phyloP scores from a whole-genome alignment of 2,113 vertebrate species.

The Hepsetus odoe region DNA sequence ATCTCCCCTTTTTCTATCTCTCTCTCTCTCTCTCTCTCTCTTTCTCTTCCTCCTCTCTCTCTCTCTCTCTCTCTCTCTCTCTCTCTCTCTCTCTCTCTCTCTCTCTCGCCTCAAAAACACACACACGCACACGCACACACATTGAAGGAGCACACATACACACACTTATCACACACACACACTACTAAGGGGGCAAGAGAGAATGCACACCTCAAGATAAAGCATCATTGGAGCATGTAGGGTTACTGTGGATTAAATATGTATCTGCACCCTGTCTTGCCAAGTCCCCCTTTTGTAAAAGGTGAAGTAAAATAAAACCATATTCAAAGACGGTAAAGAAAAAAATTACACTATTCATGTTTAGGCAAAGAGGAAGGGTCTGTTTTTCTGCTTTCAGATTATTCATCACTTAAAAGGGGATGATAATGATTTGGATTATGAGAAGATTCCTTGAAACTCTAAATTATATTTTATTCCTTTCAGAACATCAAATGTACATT shows the following conservation, averaged over 20 bases:
- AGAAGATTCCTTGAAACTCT: background rate
- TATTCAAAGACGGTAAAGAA: background rate
- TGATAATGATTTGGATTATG: background rate
- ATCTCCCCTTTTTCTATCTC: no score
- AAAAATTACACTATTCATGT: background rate
- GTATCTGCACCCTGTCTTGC: constrained; percentile 20
- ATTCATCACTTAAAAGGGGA: no score
- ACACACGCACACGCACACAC: constrained; percentile 57
- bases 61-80: no score
- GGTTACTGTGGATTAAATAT: constrained; percentile 43
- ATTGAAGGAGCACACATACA: background rate
- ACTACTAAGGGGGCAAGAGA: no score
- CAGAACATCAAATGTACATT: constrained; percentile 6
- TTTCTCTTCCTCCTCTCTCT: no score
- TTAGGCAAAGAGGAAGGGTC: background rate
- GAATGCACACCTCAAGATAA: constrained; percentile 35
- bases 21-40: no score
- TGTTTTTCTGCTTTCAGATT: background rate
- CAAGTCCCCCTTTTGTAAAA: constrained; percentile 3
- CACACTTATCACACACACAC: constrained; percentile 43
- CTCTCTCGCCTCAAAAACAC: no score
- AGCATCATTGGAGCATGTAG: constrained; percentile 41
- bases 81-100: no score
- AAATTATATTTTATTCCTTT: background rate
- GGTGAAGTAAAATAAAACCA: constrained; percentile 19